A percentile compares a stretch with the other conserved stretches of the same genome.
These are phyloP conservation scores for Clarias batrachus DNA, from an alignment of 2,113 vertebrate species.

Conservation along the genomic window DNA sequence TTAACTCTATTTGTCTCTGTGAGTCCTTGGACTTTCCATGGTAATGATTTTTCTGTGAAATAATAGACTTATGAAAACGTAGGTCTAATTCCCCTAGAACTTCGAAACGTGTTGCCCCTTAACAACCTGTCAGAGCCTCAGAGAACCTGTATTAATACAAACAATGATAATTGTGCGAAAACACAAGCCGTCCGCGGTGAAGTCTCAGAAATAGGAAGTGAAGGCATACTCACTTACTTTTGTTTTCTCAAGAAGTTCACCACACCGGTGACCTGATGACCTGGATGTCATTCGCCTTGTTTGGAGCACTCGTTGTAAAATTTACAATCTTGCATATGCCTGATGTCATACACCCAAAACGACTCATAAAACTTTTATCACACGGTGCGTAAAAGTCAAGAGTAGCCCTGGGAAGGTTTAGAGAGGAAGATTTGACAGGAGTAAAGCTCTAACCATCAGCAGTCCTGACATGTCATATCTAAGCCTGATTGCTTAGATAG, in stretches of 20 bases:
- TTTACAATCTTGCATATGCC: neutral
- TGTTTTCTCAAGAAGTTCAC: neutral
- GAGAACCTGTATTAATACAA: neutral
- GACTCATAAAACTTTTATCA: neutral
- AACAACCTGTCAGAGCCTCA: neutral
- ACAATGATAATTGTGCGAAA: neutral
- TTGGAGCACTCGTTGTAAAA: neutral
- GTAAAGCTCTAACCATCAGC: neutral
- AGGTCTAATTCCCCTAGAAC: neutral
- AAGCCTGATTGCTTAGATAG: neutral
- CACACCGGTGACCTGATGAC: neutral
- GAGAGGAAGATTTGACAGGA: neutral
- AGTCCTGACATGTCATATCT: neutral
- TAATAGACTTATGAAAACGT: neutral
- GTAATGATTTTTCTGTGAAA: neutral
- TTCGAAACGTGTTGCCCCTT: neutral
- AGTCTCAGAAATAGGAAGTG: neutral
- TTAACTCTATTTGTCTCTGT: neutral
- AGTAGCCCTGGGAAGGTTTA: neutral
- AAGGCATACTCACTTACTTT: neutral
- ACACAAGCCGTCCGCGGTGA: neutral
- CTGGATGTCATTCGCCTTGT: neutral
- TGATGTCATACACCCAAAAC: neutral
- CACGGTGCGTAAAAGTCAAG: neutral
- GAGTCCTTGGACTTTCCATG: neutral